phyloP scores from a whole-genome alignment of 1,140 invertebrate species.

The Bombus balteatus region DNA sequence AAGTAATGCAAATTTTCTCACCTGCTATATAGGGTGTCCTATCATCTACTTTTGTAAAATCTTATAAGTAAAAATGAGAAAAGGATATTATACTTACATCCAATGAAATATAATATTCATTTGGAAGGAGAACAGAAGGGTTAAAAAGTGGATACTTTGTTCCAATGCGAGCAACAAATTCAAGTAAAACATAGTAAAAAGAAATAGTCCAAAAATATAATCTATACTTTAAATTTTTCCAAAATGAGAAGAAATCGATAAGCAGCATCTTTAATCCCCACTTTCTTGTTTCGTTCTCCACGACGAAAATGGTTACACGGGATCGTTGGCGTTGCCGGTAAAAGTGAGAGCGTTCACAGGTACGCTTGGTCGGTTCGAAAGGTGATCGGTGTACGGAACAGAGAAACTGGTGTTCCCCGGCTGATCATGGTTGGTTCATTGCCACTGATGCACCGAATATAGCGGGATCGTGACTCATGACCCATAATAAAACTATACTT shows the following conservation, averaged over 20 bases:
- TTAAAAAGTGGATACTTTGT: background rate
- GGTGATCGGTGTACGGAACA: slow-evolving; percentile 30
- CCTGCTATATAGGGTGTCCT: no score
- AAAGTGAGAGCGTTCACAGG: slow-evolving; percentile 32
- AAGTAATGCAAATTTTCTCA: no score
- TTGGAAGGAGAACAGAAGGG: background rate
- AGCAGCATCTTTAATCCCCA: background rate
- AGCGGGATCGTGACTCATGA: slow-evolving; percentile 62
- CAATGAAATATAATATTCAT: background rate
- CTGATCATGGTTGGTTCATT: slow-evolving; percentile 56
- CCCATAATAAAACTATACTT: slow-evolving; percentile 60
- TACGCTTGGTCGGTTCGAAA: slow-evolving; percentile 30
- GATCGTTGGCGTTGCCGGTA: background rate
- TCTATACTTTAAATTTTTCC: background rate
- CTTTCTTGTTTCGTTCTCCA: background rate
- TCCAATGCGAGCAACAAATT: background rate
- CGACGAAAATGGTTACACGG: background rate
- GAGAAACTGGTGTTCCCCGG: slow-evolving; percentile 43
- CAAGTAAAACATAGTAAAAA: background rate
- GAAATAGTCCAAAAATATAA: background rate
- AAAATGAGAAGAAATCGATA: background rate
- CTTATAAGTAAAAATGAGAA: no score
- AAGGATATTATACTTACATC: background rate
- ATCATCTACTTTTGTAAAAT: no score
- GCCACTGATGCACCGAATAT: slow-evolving; percentile 65